Conservation (phyloP, 2,797 vertebrate species). For the Psittacula echo region DNA sequence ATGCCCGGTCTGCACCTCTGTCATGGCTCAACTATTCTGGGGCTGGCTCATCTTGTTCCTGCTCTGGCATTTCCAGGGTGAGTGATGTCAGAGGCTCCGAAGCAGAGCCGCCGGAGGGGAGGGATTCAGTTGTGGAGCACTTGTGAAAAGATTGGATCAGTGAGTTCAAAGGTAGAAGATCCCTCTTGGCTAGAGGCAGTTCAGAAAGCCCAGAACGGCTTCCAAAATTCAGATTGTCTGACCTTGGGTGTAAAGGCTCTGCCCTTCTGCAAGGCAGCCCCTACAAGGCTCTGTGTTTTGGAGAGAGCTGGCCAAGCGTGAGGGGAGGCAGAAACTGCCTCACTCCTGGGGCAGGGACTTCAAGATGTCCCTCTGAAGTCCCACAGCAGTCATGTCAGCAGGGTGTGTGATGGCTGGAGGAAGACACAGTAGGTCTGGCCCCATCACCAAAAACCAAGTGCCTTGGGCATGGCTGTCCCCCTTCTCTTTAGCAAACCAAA, state of each 20-base stretch:
- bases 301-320: background rate
- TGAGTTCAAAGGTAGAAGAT: slow-evolving; percentile 33
- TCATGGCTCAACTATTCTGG: background rate
- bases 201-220: background rate
- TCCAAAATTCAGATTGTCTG: background rate
- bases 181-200: background rate
- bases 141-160: slow-evolving; percentile 19
- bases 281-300: background rate
- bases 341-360: background rate
- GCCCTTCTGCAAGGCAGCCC: background rate
- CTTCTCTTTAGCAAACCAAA: fast-evolving
- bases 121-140: background rate
- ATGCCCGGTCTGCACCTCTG: background rate
- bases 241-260: background rate
- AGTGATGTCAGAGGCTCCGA: background rate
- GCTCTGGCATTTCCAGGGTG: slow-evolving; percentile 33
- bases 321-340: background rate
- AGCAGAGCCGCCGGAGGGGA: background rate
- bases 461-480: too few species aligned
- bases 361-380: background rate
- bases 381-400: background rate
- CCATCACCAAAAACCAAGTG: background rate
- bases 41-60: slow-evolving; percentile 34
- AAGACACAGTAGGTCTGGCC: background rate
- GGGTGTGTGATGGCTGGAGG: background rate